Percentiles rank a stretch among this genome's conserved stretches.
phyloP scores from a whole-genome alignment of 2,888 invertebrate species.

The Nebria brevicollis region DNA sequence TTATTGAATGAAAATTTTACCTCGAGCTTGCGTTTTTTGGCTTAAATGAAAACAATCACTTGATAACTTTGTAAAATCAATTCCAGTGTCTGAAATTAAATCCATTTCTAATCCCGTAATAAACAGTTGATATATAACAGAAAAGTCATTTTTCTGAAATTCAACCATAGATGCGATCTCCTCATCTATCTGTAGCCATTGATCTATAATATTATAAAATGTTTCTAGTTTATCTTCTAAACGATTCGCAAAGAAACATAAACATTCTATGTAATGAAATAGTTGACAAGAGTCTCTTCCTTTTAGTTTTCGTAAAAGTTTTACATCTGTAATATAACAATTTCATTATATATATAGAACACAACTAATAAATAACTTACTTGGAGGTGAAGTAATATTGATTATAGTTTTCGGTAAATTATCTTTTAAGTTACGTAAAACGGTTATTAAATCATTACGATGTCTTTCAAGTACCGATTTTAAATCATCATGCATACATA shows the following conservation, averaged over 20 bases:
- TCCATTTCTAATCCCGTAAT: neutral
- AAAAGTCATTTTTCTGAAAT: conserved; percentile 11
- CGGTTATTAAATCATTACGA: conserved; percentile 63
- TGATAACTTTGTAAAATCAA: neutral
- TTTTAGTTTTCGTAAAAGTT: neutral
- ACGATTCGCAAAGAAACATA: neutral
- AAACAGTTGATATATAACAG: conserved; percentile 2
- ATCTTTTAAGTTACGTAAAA: conserved; percentile 66
- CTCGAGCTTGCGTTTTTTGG: too few species aligned
- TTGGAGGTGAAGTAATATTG: conserved; percentile 66
- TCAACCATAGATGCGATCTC: neutral
- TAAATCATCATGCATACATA: conserved; percentile 64
- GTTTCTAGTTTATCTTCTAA: neutral
- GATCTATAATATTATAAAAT: neutral
- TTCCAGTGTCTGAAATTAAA: neutral
- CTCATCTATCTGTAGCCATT: neutral
- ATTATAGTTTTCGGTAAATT: conserved; percentile 71
- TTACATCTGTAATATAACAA: neutral
- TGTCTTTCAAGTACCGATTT: conserved; percentile 63
- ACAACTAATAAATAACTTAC: conserved; percentile 57
- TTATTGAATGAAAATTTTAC: too few species aligned
- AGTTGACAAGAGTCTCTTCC: neutral
- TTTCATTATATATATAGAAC: neutral
- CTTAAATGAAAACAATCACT: conserved; percentile 7
- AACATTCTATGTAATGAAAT: neutral